A percentile compares a stretch with the other conserved stretches of the same genome.
Conservation (phyloP, 2,797 vertebrate species). For the Halcyon leucocephala region DNA sequence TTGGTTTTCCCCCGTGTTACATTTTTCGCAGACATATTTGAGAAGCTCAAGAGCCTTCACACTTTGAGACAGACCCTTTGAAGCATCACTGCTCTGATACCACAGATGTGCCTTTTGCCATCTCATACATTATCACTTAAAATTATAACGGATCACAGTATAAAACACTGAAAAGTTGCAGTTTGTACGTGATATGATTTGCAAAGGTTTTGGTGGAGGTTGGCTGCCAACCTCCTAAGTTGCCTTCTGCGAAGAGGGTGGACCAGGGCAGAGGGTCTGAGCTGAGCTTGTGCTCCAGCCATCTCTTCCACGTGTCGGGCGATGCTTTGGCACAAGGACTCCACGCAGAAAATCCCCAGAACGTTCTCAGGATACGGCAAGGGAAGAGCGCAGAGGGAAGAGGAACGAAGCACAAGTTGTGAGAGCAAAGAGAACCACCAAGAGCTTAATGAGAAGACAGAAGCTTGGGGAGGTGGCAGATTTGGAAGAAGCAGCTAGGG, state of each 20-base stretch:
- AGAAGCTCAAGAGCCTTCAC: conserved; percentile 72
- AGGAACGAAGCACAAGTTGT: not conserved
- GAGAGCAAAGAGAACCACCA: not conserved
- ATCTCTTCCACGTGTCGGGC: not conserved
- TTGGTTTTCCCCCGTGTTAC: conserved; percentile 44
- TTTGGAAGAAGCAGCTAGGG: not conserved
- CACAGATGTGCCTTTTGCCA: conserved; percentile 73
- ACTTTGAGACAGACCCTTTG: conserved; percentile 69
- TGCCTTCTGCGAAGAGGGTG: not conserved
- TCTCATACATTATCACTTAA: conserved; percentile 73
- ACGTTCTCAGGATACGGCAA: rapidly evolving
- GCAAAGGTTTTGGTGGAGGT: conserved; percentile 47
- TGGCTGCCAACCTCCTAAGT: conserved; percentile 31
- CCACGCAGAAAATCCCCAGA: not conserved
- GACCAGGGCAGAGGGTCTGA: conserved; percentile 17
- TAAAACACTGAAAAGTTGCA: conserved; percentile 59
- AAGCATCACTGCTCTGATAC: conserved; percentile 68
- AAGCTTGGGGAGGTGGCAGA: not conserved
- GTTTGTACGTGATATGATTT: conserved; percentile 59
- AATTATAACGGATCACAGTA: conserved; percentile 61
- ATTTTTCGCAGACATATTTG: conserved; percentile 65
- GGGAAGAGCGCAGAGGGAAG: not conserved
- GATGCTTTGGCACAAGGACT: not conserved
- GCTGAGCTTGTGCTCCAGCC: not conserved
- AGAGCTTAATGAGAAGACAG: not conserved